phyloP scores from a whole-genome alignment of 2,797 vertebrate species.

The Melanotaenia pygmaea region DNA sequence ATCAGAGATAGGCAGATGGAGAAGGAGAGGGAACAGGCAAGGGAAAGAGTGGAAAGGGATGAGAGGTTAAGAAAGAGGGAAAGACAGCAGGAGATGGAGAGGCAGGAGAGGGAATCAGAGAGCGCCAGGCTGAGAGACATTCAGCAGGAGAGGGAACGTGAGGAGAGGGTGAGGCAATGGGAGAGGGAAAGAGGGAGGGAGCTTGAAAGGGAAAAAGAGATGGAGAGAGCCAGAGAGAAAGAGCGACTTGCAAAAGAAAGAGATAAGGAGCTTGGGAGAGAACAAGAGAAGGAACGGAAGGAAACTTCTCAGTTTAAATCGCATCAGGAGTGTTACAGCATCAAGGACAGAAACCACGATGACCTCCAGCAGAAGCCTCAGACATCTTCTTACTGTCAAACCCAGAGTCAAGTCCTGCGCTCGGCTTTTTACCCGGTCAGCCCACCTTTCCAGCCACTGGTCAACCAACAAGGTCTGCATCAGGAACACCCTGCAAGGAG shows the following conservation, averaged over 20 bases:
- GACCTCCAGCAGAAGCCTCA: conserved; percentile 40
- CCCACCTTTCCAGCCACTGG: conserved; percentile 34
- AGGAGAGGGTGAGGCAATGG: conserved; percentile 48
- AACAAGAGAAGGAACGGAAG: conserved; percentile 30
- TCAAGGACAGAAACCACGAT: conserved; percentile 50
- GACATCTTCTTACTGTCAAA: conserved; percentile 31
- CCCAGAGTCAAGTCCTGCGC: conserved; percentile 44
- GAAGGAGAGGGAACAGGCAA: conserved; percentile 48
- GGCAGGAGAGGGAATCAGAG: conserved; percentile 49
- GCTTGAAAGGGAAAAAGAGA: conserved; percentile 55
- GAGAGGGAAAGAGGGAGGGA: conserved; percentile 44
- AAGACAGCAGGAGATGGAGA: conserved; percentile 60
- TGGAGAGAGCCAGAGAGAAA: conserved; percentile 47
- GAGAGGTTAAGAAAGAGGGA: conserved; percentile 52
- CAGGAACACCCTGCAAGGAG: conserved; percentile 60
- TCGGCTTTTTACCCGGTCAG: conserved; percentile 80
- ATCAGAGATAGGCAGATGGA: conserved; percentile 63
- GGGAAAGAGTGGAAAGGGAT: conserved; percentile 52
- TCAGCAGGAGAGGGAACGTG: conserved; percentile 52
- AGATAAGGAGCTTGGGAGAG: conserved; percentile 43
- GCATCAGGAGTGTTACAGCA: conserved; percentile 50
- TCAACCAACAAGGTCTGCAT: conserved; percentile 46
- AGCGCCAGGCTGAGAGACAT: conserved; percentile 56
- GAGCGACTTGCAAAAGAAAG: conserved; percentile 42
- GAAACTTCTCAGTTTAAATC: conserved; percentile 42